These are phyloP conservation scores for Elysia chlorotica DNA, from an alignment of 1,140 invertebrate genomes.

Conservation along the genomic window DNA sequence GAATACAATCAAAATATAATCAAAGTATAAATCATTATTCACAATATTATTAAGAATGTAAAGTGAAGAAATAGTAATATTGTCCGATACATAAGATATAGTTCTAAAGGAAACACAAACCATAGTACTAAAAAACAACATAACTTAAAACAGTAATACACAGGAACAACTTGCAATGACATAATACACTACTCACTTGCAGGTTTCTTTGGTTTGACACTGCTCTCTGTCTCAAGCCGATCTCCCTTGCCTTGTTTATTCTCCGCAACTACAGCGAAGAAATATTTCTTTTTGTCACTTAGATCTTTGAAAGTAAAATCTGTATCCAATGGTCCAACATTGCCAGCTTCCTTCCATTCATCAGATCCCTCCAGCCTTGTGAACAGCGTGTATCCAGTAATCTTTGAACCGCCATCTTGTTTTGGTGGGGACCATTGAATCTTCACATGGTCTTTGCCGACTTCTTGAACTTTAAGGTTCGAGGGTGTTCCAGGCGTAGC, in stretches of 20 bases:
- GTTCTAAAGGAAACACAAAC: too few species aligned
- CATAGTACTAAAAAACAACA: too few species aligned
- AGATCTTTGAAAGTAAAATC: constrained; percentile 88
- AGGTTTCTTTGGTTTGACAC: constrained; percentile 67
- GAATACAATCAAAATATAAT: too few species aligned
- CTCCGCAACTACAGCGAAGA: constrained; percentile 92
- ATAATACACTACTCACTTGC: constrained; percentile 35
- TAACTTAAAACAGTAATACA: too few species aligned
- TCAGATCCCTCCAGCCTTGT: constrained; percentile 75
- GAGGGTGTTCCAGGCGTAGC: constrained; percentile 70
- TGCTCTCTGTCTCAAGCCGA: constrained; percentile 84
- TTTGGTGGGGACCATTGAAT: constrained; percentile 87
- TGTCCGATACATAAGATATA: too few species aligned
- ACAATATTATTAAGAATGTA: too few species aligned
- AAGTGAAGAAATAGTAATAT: too few species aligned
- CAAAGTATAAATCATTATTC: too few species aligned
- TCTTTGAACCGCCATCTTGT: constrained; percentile 81
- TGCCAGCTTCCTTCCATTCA: constrained; percentile 85
- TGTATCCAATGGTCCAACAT: constrained; percentile 74
- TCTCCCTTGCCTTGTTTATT: constrained; percentile 94
- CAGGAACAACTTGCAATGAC: too few species aligned
- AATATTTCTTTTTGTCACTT: constrained; percentile 91
- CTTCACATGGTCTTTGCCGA: constrained; percentile 92
- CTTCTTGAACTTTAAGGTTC: constrained; percentile 81
- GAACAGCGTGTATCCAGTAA: constrained; percentile 95